Evolutionary conservation across 2,113 vertebrate genomes (phyloP), one percentile per base, ranked within the genome.

Genomic region (Triplophysa rosa): DNA sequence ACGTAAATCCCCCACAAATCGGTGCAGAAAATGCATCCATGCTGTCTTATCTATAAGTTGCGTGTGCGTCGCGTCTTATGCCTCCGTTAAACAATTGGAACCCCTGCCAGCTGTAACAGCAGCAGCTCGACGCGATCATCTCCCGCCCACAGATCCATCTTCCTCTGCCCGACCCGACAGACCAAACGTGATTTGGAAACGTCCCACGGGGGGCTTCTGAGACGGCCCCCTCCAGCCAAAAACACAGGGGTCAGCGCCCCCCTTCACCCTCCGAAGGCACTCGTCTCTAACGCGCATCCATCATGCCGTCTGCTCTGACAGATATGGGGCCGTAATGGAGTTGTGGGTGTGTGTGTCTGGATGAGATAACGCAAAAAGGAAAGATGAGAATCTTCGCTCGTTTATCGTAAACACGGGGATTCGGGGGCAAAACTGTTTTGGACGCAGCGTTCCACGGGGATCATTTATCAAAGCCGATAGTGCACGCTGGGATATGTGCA

Each of bases 71-170:
- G 21, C 24, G 61, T 24, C 12, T 24, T 29, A 8, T 29, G 59
- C 17, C 19, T 37, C 58, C 89, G 84, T 94, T 92, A 92, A 93
- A 90, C 90, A 94, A 88, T 89, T 88, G 91, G 85, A 80, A 47
- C 13, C 77, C 61, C 16, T 58, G 49, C 77, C 74, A 74, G 79
- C 76, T 78, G 79, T 58, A 71, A 37, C 77, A 81, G 75, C 83
- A 79, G 79, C 83, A 79, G 79, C 69, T 61, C 80, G 76, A 67
- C 58, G 75, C 65, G 49, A 62, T 26, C 58, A 89, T 90, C 92
- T 92, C 91, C 88, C 86, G 89, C 87, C 89, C 89, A 90, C 87
- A 84, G 87, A 95, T 95, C 92, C 92, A 93, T 94, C 92, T 93
- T 86, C 66, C 82, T 17, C 83, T 85, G 84, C 80, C 85, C 83